A percentile compares a stretch with the other conserved stretches of the same genome.
These are phyloP conservation scores for Jaculus jaculus DNA, from an alignment of 2,113 vertebrate genomes.

Conservation along the genomic window DNA sequence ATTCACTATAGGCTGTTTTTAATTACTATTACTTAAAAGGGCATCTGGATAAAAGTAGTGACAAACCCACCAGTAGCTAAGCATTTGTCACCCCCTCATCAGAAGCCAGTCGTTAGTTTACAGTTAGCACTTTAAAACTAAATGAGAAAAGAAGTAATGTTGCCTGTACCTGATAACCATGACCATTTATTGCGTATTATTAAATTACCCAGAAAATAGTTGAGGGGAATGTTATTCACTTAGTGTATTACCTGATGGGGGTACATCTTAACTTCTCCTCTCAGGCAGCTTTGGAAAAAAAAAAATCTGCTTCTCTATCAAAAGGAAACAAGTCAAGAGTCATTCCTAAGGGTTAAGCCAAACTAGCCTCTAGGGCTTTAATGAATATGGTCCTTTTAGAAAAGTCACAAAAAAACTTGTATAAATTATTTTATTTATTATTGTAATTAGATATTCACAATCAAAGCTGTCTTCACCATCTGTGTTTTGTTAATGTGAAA, in stretches of 20 bases:
- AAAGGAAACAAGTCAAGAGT: conserved; percentile 75
- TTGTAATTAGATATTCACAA: conserved; percentile 88
- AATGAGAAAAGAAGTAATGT: conserved; percentile 30
- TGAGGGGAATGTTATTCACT: conserved; percentile 50
- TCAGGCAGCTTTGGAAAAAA: conserved; percentile 66
- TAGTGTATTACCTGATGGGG: conserved; percentile 65
- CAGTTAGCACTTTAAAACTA: conserved; percentile 72
- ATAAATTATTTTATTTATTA: conserved; percentile 92
- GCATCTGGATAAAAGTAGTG: not conserved
- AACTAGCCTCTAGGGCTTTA: conserved; percentile 72
- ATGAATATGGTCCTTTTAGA: conserved; percentile 71
- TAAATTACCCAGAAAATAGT: conserved; percentile 53
- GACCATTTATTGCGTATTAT: not conserved
- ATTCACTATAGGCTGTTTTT: conserved; percentile 63
- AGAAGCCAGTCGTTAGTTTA: conserved; percentile 68
- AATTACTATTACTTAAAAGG: conserved; percentile 51
- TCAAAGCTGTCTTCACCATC: conserved; percentile 86
- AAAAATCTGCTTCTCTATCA: conserved; percentile 66
- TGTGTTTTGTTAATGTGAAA: conserved; percentile 87
- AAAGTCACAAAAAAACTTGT: conserved; percentile 76
- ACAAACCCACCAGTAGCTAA: conserved; percentile 45
- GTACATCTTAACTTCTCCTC: conserved; percentile 54
- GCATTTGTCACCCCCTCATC: conserved; percentile 26
- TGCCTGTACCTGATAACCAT: conserved; percentile 33
- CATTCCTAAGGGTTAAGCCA: conserved; percentile 78